Evolutionary conservation across 2,888 invertebrate species (phyloP).

Genomic region (Capitulum mitella): DNA sequence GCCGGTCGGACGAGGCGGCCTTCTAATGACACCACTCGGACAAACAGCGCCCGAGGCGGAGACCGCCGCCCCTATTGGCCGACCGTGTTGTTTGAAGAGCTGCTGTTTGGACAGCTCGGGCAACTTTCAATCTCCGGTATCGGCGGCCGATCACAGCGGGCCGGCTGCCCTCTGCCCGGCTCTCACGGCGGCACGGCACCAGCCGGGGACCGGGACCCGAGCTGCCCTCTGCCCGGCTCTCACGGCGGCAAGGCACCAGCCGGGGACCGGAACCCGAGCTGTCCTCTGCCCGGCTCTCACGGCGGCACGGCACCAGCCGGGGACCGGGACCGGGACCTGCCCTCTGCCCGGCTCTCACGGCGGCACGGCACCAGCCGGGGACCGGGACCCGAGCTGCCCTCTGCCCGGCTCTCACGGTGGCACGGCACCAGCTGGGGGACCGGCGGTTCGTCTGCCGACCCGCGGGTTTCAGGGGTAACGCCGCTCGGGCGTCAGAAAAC

Average conservation of each 20-base stretch:
- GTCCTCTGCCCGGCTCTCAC: not conserved
- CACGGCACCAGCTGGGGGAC: too few relatives aligned
- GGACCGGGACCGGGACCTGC: not conserved
- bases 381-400: not conserved
- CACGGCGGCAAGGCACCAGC: not conserved
- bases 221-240: not conserved
- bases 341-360: not conserved
- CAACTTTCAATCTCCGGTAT: not conserved
- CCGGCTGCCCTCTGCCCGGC: not conserved
- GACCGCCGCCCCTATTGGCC: not conserved
- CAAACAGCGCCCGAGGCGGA: not conserved
- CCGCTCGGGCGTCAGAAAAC: too few relatives aligned
- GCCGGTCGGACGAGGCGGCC: not conserved
- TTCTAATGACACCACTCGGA: not conserved
- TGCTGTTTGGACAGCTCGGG: not conserved
- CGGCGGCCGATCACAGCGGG: not conserved
- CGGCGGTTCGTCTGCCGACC: too few relatives aligned
- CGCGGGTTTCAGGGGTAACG: too few relatives aligned
- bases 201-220: too few relatives aligned
- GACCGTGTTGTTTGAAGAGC: slow-evolving; percentile 1
- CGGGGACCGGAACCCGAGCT: not conserved
- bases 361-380: too few relatives aligned
- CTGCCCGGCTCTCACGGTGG: not conserved
- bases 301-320: too few relatives aligned
- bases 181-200: not conserved